A percentile compares a stretch with the other conserved stretches of the same genome.
Conservation (phyloP, 1,140 invertebrate species). For the Bicyclus anynana region DNA sequence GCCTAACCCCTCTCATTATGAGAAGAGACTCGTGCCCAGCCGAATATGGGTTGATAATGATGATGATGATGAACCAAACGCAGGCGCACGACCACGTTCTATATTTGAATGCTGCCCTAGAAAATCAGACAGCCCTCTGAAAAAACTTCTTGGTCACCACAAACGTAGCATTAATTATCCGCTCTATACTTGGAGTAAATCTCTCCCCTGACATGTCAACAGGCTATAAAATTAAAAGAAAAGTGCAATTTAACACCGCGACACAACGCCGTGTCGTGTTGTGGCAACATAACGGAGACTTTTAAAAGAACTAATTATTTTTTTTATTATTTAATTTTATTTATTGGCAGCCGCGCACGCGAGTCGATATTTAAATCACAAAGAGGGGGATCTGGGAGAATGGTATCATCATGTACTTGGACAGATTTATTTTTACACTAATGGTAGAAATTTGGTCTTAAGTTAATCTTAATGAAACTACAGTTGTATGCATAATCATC, state of each 20-base stretch:
- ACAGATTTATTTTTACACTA: too few species aligned
- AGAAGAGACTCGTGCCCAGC: too few species aligned
- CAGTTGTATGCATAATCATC: too few species aligned
- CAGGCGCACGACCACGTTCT: too few species aligned
- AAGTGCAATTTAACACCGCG: conserved; percentile 52
- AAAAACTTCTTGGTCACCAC: too few species aligned
- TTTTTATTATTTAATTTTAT: conserved; percentile 69
- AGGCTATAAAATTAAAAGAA: conserved; percentile 47
- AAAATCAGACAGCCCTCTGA: too few species aligned
- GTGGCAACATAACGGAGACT: conserved; percentile 45
- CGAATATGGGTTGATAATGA: too few species aligned
- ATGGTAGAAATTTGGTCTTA: too few species aligned
- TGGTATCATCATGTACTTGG: not conserved
- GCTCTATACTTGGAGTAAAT: not conserved
- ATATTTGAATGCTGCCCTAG: too few species aligned
- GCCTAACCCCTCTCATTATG: too few species aligned
- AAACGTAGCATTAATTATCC: not conserved
- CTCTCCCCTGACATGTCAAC: conserved; percentile 37
- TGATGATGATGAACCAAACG: too few species aligned
- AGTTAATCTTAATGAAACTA: too few species aligned
- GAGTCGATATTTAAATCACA: conserved; percentile 13
- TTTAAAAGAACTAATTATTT: conserved; percentile 60
- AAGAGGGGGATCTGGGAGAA: not conserved
- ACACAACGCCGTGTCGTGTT: conserved; percentile 48
- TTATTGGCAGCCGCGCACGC: conserved; percentile 55